phyloP scores from a whole-genome alignment of 2,113 vertebrate genomes.

The Barbus barbus region DNA sequence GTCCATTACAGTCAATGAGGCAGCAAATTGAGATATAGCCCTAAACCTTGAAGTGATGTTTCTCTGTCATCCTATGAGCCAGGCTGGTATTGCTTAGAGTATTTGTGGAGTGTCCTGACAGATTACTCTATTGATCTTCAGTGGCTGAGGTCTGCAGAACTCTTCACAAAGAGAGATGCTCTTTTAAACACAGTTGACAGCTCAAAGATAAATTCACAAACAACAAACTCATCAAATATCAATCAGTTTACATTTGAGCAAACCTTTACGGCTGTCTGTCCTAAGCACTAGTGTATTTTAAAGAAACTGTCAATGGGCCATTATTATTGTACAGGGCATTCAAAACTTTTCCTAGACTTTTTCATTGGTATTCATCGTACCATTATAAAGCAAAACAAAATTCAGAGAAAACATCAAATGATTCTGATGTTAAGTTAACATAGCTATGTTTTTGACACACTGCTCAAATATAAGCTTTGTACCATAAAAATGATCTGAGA shows the following conservation, averaged over 20 bases:
- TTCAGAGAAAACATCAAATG: background rate
- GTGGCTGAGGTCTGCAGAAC: slow-evolving; percentile 37
- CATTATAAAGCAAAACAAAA: background rate
- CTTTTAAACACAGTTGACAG: slow-evolving; percentile 33
- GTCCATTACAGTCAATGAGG: slow-evolving; percentile 9
- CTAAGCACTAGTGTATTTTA: background rate
- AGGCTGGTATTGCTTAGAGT: slow-evolving; percentile 8
- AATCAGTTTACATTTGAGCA: slow-evolving; percentile 19
- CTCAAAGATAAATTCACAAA: slow-evolving; percentile 21
- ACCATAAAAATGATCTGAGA: slow-evolving; percentile 45
- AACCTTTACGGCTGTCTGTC: background rate
- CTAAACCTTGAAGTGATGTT: slow-evolving; percentile 20
- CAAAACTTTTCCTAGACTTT: background rate
- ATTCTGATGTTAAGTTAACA: background rate
- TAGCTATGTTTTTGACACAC: slow-evolving; percentile 23
- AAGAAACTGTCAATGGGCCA: background rate
- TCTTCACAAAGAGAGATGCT: slow-evolving; percentile 8
- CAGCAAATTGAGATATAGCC: slow-evolving; percentile 30
- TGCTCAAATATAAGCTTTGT: background rate
- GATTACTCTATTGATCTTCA: slow-evolving; percentile 45
- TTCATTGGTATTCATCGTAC: background rate
- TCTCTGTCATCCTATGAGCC: slow-evolving; percentile 18
- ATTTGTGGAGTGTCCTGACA: slow-evolving; percentile 33
- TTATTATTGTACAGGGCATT: background rate
- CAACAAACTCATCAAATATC: slow-evolving; percentile 28